phyloP scores from a whole-genome alignment of 2,888 invertebrate species.

The Ceraclea dissimilis region DNA sequence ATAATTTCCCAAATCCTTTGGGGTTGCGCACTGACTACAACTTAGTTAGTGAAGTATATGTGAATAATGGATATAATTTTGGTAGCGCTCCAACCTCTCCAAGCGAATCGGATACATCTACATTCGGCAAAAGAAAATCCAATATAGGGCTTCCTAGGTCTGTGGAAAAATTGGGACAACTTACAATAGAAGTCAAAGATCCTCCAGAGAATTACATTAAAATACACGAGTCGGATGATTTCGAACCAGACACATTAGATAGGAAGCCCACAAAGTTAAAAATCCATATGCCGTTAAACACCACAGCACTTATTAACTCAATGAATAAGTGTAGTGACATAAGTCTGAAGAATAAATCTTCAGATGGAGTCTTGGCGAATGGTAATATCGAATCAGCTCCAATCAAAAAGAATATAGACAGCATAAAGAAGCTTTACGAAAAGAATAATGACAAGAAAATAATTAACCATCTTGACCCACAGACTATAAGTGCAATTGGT shows the following conservation, averaged over 20 bases:
- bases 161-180: constrained; percentile 63
- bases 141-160: constrained; percentile 49
- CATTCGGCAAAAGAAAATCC: constrained; percentile 48
- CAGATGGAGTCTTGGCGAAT: constrained; percentile 44
- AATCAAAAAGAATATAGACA: constrained; percentile 30
- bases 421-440: constrained; percentile 68
- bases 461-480: constrained; percentile 28
- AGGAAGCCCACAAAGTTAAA: constrained; percentile 60
- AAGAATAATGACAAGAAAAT: constrained; percentile 47
- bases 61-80: constrained; percentile 65
- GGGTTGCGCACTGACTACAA: constrained; percentile 49
- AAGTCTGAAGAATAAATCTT: background rate
- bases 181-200: constrained; percentile 79
- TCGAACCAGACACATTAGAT: constrained; percentile 81
- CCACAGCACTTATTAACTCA: constrained; percentile 26
- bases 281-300: constrained; percentile 25
- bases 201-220: constrained; percentile 68
- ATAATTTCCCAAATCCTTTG: constrained; percentile 35
- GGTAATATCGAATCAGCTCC: constrained; percentile 13
- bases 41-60: constrained; percentile 71
- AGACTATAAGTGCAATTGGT: constrained; percentile 6
- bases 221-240: constrained; percentile 73
- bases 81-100: constrained; percentile 53
- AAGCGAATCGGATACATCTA: constrained; percentile 50
- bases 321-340: background rate